These are phyloP conservation scores for Ptiloglossa arizonensis DNA, from an alignment of 1,140 invertebrate species.

Conservation along the genomic window DNA sequence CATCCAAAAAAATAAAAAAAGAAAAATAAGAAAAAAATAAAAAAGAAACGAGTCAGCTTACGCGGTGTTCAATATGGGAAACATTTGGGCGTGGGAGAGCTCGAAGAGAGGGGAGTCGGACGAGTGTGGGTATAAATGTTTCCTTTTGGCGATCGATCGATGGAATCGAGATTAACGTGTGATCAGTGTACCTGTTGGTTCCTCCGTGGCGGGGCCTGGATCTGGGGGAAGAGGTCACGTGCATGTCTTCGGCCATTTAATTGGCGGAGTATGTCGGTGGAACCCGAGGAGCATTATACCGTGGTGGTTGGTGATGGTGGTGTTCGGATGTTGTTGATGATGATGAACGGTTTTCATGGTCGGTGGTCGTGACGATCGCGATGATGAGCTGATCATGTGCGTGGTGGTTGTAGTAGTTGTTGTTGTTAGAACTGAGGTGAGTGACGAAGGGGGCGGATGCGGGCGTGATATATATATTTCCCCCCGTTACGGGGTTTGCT, in stretches of 20 bases:
- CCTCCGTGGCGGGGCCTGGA: conserved; percentile 65
- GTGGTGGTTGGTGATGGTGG: conserved; percentile 54
- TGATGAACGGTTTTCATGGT: conserved; percentile 64
- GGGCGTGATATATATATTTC: conserved; percentile 60
- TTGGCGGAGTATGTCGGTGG: conserved; percentile 24
- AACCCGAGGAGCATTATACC: conserved; percentile 9
- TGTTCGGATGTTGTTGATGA: conserved; percentile 63
- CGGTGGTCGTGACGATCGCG: conserved; percentile 58
- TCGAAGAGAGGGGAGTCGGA: neutral
- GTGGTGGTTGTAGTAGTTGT: conserved; percentile 54
- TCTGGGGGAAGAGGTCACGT: conserved; percentile 49
- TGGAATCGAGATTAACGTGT: conserved; percentile 47
- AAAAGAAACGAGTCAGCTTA: conserved; percentile 12
- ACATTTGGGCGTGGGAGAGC: neutral
- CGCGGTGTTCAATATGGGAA: neutral
- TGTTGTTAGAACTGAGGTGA: conserved; percentile 54
- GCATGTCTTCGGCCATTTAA: conserved; percentile 50
- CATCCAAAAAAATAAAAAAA: too few relatives aligned
- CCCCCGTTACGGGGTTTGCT: conserved; percentile 64
- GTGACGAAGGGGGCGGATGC: conserved; percentile 65
- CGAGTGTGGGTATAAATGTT: conserved; percentile 2
- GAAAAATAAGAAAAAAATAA: too few relatives aligned
- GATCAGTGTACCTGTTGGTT: conserved; percentile 76
- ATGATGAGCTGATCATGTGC: conserved; percentile 53
- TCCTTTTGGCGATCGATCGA: neutral